Evolutionary conservation across 2,113 vertebrate species (phyloP).

Genomic region (Trichomycterus rosablanca): DNA sequence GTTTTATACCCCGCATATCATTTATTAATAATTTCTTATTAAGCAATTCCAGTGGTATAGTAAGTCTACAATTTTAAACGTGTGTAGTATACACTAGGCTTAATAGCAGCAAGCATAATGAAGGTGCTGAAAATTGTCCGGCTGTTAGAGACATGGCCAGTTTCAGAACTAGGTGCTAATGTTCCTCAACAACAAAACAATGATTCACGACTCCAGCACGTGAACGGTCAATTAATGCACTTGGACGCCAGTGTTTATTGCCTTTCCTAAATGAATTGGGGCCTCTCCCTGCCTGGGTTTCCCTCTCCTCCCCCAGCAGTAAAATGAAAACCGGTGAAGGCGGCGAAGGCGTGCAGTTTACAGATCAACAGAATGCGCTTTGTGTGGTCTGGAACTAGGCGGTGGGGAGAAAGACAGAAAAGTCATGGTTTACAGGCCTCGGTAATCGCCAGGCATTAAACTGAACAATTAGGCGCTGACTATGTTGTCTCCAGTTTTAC

Average conservation of each 20-base stretch:
- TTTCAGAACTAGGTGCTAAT: constrained; percentile 44
- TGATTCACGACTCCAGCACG: constrained; percentile 34
- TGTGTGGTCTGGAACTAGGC: constrained; percentile 62
- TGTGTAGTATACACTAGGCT: too few relatives aligned
- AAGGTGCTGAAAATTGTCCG: too few relatives aligned
- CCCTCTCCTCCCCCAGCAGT: constrained; percentile 52
- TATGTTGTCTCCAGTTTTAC: constrained; percentile 63
- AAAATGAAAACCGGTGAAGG: constrained; percentile 54
- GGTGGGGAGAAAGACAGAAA: constrained; percentile 37
- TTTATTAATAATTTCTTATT: too few relatives aligned
- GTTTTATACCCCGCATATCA: too few relatives aligned
- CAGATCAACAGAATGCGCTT: constrained; percentile 54
- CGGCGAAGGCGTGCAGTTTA: constrained; percentile 47
- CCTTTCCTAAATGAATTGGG: constrained; percentile 55
- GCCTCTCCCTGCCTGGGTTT: constrained; percentile 54
- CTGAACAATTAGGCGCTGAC: constrained; percentile 71
- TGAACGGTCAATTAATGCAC: constrained; percentile 63
- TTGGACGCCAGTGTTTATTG: constrained; percentile 44
- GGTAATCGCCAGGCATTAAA: constrained; percentile 71
- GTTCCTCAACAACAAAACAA: constrained; percentile 36
- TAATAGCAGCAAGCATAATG: too few relatives aligned
- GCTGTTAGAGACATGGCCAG: constrained; percentile 8
- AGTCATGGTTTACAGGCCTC: constrained; percentile 62
- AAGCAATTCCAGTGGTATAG: too few relatives aligned
- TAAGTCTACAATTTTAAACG: too few relatives aligned